Conservation (phyloP, 2,113 vertebrate genomes). For the Orycteropus afer region DNA sequence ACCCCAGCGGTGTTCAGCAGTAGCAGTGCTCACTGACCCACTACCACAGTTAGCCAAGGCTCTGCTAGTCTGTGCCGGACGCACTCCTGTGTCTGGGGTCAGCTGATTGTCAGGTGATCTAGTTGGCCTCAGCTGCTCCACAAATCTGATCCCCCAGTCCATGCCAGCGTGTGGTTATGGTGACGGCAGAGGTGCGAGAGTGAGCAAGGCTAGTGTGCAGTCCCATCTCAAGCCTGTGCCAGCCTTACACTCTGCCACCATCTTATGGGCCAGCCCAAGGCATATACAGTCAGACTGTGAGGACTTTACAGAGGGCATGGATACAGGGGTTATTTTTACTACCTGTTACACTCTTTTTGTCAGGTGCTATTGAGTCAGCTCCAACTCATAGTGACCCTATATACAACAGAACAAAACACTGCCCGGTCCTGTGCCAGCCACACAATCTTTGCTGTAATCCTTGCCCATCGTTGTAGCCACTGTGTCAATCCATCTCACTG, state of each 20-base stretch:
- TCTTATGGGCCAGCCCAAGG: not conserved
- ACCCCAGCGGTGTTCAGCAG: rapidly evolving
- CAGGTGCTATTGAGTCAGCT: too few relatives aligned
- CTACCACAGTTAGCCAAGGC: rapidly evolving
- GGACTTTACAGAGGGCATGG: not conserved
- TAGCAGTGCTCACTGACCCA: rapidly evolving
- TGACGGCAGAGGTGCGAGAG: not conserved
- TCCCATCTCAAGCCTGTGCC: not conserved
- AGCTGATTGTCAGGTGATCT: not conserved
- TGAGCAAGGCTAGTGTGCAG: too few relatives aligned
- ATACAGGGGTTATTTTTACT: not conserved
- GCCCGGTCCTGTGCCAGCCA: too few relatives aligned
- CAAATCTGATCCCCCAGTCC: not conserved
- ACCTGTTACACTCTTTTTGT: rapidly evolving
- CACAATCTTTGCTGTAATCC: too few relatives aligned
- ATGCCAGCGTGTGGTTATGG: rapidly evolving
- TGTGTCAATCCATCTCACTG: too few relatives aligned
- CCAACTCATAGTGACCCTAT: too few relatives aligned
- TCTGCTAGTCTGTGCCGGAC: not conserved
- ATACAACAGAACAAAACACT: too few relatives aligned
- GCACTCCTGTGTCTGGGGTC: not conserved
- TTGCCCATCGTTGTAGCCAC: too few relatives aligned
- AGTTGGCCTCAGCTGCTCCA: not conserved
- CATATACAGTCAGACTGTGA: rapidly evolving
- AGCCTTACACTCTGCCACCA: not conserved